Evolutionary conservation across 2,888 invertebrate species (phyloP).

Genomic region (Sinhomidia bicolor): DNA sequence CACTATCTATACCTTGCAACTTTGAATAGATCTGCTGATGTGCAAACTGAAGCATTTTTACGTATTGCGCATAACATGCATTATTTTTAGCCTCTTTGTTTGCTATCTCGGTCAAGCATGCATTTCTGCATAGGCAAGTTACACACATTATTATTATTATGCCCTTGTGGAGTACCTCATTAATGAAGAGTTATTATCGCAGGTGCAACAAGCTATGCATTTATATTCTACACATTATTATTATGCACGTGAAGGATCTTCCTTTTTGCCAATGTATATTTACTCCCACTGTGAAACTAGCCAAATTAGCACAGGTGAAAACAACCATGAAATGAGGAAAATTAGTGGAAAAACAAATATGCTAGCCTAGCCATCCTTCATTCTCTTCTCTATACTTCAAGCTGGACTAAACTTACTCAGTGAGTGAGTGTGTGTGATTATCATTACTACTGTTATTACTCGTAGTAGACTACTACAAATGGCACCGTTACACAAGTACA

Average conservation of each 20-base stretch:
- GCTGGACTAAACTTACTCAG: too few species aligned
- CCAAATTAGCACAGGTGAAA: neutral
- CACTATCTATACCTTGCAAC: too few species aligned
- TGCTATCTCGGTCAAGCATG: too few species aligned
- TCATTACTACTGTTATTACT: neutral
- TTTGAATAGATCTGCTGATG: too few species aligned
- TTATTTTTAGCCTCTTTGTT: too few species aligned
- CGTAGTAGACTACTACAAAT: neutral
- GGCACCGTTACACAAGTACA: neutral
- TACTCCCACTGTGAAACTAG: neutral
- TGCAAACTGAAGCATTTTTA: too few species aligned
- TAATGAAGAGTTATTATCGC: constrained; percentile 38
- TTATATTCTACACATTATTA: neutral
- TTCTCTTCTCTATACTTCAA: neutral
- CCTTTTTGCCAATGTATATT: neutral
- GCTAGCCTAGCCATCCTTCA: neutral
- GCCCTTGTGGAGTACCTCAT: constrained; percentile 49
- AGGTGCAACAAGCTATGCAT: neutral
- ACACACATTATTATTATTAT: neutral
- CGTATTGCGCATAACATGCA: too few species aligned
- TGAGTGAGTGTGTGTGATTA: neutral
- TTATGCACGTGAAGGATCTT: neutral
- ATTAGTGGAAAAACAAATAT: constrained; percentile 46
- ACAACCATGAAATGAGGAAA: constrained; percentile 18
- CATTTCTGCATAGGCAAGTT: too few species aligned